Base-by-base conservation (phyloP, 1,140 invertebrate species). In the Drosophila takahashii region DNA sequence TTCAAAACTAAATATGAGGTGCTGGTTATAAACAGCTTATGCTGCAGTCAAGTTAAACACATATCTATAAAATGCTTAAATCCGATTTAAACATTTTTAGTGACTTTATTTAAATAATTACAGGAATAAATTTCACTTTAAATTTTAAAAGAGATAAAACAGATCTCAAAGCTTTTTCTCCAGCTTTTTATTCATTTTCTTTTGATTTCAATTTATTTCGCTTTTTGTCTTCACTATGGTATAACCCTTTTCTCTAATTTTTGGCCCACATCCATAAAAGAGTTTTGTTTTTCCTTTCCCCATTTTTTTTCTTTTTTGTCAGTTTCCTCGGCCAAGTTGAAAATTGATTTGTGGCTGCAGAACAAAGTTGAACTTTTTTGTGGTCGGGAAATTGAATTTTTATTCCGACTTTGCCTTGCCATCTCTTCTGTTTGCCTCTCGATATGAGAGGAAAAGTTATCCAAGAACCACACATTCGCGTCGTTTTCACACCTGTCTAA, bases 271-370 rank as follows among this genome's bases (percentile, higher is more conserved):
- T 57, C 52, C 71, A 79, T 51, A 45, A 37, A 15, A 44, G 18
- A 54, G 52, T 51, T 50, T 52, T 52, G 9, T 15, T 45, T 54
- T 75, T 79, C 65, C 57, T 44, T 34, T 54, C 54, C 7, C 15
- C 16, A 10, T 10, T 5, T 18, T 10, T 18, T 10, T 4, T 29
- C 26, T 8, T 1, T 6, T 47, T 29, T 37, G 16, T 29, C 13
- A 4, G 10, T 27, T 44, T 16, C 13, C 18, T 18, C 42, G 39
- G 66, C 66, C 67, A 57, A 70, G 58, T 75, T 74, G 37, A 27
- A 81, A 86, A 87, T 86, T 86, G 83, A 86, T 86, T 86, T 83
- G 83, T 79, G 78, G 83, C 66, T 51, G 64, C 65, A 22, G 48
- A 29, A 48, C 39, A 76, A 58, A 67, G 27, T 36, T 57, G 7